A percentile compares a stretch with the other conserved stretches of the same genome.
These are phyloP conservation scores for Ennomos fuscantarius DNA, from an alignment of 2,888 invertebrate genomes.

Conservation along the genomic window DNA sequence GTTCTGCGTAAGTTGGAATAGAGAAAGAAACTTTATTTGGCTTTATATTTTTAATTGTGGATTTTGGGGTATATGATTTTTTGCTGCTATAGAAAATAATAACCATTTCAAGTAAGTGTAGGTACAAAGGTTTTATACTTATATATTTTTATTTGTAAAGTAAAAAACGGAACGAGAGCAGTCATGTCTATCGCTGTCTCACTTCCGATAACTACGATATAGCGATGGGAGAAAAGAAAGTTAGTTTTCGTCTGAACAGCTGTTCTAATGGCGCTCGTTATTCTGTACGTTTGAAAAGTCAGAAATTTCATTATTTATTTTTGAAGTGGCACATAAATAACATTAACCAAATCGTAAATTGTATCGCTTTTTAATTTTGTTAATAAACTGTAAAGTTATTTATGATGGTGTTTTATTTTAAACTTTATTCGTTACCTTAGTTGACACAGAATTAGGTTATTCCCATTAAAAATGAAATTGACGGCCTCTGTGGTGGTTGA, in stretches of 20 bases:
- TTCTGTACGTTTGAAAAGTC: slow-evolving; percentile 30
- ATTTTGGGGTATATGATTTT: neutral
- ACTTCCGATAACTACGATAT: too few relatives aligned
- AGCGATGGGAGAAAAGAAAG: too few relatives aligned
- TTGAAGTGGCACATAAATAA: slow-evolving; percentile 40
- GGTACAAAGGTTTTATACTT: slow-evolving; percentile 24
- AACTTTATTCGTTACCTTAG: neutral
- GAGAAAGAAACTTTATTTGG: too few relatives aligned
- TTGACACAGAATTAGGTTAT: too few relatives aligned
- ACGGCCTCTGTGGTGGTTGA: too few relatives aligned
- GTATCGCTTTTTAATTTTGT: slow-evolving; percentile 52
- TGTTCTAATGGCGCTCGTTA: neutral
- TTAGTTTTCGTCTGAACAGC: too few relatives aligned
- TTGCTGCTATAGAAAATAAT: neutral
- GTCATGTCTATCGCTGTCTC: too few relatives aligned
- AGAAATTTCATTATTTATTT: slow-evolving; percentile 45
- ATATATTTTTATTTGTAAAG: slow-evolving; percentile 12
- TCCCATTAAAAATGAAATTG: too few relatives aligned
- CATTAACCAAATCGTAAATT: slow-evolving; percentile 38
- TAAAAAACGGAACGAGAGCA: neutral
- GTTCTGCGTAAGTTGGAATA: too few relatives aligned
- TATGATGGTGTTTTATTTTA: slow-evolving; percentile 11
- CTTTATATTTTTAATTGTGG: too few relatives aligned
- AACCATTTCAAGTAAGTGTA: slow-evolving; percentile 16
- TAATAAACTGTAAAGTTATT: slow-evolving; percentile 44